These are phyloP conservation scores for Tinea semifulvella DNA, from an alignment of 2,888 invertebrate genomes.

Conservation along the genomic window DNA sequence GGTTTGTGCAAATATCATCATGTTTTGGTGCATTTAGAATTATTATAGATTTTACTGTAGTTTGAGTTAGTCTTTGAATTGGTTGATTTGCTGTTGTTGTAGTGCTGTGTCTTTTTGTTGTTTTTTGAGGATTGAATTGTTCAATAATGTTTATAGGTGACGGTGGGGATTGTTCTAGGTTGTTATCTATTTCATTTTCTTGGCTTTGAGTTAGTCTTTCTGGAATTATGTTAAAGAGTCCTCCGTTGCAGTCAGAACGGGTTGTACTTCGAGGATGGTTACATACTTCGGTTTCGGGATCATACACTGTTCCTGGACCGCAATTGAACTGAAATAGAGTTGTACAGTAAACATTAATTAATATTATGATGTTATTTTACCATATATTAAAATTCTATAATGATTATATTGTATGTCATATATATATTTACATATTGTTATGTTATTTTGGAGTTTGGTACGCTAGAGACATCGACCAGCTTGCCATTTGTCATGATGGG, in stretches of 20 bases:
- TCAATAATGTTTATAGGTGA: slow-evolving; percentile 29
- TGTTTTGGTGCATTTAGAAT: slow-evolving; percentile 20
- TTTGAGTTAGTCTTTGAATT: slow-evolving; percentile 14
- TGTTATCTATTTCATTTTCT: slow-evolving; percentile 56
- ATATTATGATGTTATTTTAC: no score
- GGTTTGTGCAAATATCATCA: slow-evolving; percentile 58
- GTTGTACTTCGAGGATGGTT: slow-evolving; percentile 75
- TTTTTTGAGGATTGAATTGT: neutral
- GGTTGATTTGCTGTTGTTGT: neutral
- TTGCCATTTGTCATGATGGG: no score
- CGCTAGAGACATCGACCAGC: no score
- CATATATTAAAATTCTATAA: no score
- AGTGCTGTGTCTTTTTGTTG: slow-evolving; percentile 12
- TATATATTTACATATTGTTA: no score
- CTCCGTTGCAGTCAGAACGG: slow-evolving; percentile 67
- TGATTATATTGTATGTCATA: no score
- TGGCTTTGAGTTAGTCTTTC: slow-evolving; percentile 20
- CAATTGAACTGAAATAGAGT: slow-evolving; percentile 72
- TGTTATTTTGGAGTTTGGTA: no score
- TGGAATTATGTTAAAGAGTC: neutral
- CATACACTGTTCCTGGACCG: slow-evolving; percentile 78
- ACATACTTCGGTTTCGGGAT: slow-evolving; percentile 72
- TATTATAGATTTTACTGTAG: slow-evolving; percentile 16
- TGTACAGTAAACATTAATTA: no score
- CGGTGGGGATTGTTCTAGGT: slow-evolving; percentile 33